Evolutionary conservation across 2,113 vertebrate genomes (phyloP).

Genomic region (Rhabdomys dilectus): DNA sequence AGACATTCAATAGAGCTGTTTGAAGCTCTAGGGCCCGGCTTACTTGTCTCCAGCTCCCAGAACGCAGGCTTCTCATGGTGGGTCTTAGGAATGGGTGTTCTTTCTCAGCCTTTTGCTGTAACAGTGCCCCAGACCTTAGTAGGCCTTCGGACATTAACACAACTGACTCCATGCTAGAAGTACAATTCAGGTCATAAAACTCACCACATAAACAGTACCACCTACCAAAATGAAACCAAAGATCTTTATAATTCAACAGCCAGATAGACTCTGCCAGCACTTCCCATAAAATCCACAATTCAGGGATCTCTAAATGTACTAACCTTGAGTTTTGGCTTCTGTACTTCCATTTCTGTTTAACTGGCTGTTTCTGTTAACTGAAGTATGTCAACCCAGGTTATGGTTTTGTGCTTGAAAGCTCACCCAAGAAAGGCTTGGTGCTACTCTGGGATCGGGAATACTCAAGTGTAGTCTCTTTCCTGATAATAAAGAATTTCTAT

Average conservation of each 20-base stretch:
- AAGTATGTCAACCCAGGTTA: neutral
- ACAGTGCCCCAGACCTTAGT: neutral
- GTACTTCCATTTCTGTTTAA: neutral
- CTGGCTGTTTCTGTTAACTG: neutral
- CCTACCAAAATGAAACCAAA: neutral
- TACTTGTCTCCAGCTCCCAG: neutral
- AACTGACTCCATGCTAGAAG: neutral
- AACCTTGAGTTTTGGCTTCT: neutral
- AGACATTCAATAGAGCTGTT: neutral
- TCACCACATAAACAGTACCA: neutral
- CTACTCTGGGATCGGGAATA: neutral
- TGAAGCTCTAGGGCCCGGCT: neutral
- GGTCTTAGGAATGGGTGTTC: neutral
- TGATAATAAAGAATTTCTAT: neutral
- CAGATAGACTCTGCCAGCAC: too few relatives aligned
- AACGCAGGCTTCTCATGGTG: neutral
- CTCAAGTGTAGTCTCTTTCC: neutral
- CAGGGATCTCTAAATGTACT: neutral
- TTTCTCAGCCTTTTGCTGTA: neutral
- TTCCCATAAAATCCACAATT: neutral
- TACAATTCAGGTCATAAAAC: neutral
- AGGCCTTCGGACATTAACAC: neutral
- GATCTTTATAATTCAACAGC: neutral
- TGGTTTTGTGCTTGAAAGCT: neutral
- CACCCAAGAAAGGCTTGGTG: neutral